Evolutionary conservation across 2,888 invertebrate species (phyloP), one percentile per base, ranked within the genome.

Genomic region (Andrena dorsata): DNA sequence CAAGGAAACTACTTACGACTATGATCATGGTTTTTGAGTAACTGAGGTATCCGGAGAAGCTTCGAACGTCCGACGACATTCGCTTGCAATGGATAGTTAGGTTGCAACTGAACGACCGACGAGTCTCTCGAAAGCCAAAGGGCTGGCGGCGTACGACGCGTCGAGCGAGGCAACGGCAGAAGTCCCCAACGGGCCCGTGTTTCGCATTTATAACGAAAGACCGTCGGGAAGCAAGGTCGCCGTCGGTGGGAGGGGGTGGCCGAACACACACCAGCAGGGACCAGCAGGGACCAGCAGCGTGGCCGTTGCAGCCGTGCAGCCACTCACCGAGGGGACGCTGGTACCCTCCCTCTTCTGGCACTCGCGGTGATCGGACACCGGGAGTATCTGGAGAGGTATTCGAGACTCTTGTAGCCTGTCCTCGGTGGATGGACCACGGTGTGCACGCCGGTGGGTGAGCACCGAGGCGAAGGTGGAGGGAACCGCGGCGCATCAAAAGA

Each of bases 391-490:
- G 86, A 90, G 92, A 92, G 93, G 93, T 93, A 94, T 93, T 93
- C 92, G 90, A 93, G 92, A 92, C 90, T 90, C 93, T 93, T 93
- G 93, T 93, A 93, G 91, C 90, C 91, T 92, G 93, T 92, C 92
- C 91, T 90, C 89, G 89, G 90, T 90, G 92, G 91, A 92, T 91
- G 92, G 90, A 90, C 92, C 91, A 89, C 89, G 88, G 84, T 79
- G 90, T 90, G 90, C 90, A 92, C 89, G 91, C 87, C 90, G 90
- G 91, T 89, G 90, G 90, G 90, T 90, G 90, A 91, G 88, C 89
- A 87, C 84, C 83, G 51, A 72, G 80, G 86, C 89, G 88, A 89
- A 89, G 88, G 84, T 88, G 86, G 88, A 88, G 85, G 84, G 84
- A 83, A 83, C 74, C 80, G 87, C 90, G 88, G 90, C 86, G 89